Evolutionary conservation across 2,888 invertebrate genomes (phyloP), one percentile per base, ranked within the genome.

Genomic region (Sphaeridia pumilis): DNA sequence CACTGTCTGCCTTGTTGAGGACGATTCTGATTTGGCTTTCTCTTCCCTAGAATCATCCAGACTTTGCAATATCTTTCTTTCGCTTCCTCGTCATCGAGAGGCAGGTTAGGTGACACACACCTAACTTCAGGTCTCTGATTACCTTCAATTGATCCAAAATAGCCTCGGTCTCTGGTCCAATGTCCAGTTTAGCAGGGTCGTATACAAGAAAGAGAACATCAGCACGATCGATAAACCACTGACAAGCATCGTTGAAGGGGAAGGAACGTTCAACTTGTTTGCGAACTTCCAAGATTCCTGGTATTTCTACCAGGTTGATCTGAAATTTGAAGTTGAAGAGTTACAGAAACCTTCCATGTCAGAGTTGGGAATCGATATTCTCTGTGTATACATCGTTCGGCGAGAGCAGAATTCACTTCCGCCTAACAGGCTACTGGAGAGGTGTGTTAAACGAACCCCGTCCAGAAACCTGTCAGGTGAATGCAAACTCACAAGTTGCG

Each of bases 211-310:
- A 90, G 69, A 94, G 92, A 65, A 93, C 86, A 70, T 93, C 92
- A 24, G 93, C 92, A 58, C 92, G 80, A 72, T 93, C 92, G 67
- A 93, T 92, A 74, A 94, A 93, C 93, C 93, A 94, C 71, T 92
- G 90, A 69, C 90, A 90, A 46, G 90, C 93, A 69, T 93, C 92
- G 69, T 92, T 92, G 74, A 92, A 92, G 49, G 93, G 90, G 69
- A 93, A 93, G 55, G 89, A 80, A 49, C 92, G 80, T 47, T 92
- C 90, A 47, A 89, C 86, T 74, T 89, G 88, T 71, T 92, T 89
- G 62, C 89, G 80, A 57, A 89, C 88, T 77, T 94, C 93, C 66
- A 93, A 74, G 67, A 94, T 92, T 58, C 93, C 93, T 55, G 93
- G 93, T 69, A 92, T 93, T 76, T 94, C 94, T 46, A 94, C 89